Evolutionary conservation across 2,888 invertebrate species (phyloP).

Genomic region (Papilio gigon): DNA sequence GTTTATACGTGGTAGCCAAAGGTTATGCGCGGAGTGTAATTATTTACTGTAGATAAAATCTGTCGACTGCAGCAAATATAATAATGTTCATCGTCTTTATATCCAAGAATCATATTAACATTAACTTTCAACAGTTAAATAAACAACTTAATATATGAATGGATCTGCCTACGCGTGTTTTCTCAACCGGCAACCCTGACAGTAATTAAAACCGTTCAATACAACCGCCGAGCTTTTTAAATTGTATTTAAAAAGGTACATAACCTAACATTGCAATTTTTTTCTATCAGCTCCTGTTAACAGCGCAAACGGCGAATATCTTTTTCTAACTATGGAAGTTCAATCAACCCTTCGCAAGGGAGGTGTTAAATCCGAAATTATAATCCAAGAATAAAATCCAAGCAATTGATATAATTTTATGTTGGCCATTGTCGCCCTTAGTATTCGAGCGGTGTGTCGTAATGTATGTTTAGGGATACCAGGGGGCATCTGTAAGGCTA

Average conservation of each 20-base stretch:
- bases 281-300: constrained; percentile 49
- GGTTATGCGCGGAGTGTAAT: background rate
- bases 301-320: constrained; percentile 51
- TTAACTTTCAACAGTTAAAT: constrained; percentile 61
- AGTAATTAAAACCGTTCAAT: constrained; percentile 51
- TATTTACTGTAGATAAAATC: constrained; percentile 1
- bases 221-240: constrained; percentile 45
- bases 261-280: constrained; percentile 45
- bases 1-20: background rate
- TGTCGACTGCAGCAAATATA: background rate
- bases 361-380: constrained; percentile 73
- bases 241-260: constrained; percentile 65
- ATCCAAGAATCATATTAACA: constrained; percentile 50
- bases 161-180: constrained; percentile 48
- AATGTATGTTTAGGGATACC: constrained; percentile 73
- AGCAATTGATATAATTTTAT: constrained; percentile 80
- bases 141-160: constrained; percentile 63
- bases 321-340: constrained; percentile 35
- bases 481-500: constrained; percentile 65
- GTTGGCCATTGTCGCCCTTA: constrained; percentile 64
- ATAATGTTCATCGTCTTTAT: constrained; percentile 42
- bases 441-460: constrained; percentile 75
- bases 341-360: constrained; percentile 57
- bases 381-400: constrained; percentile 75
- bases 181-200: constrained; percentile 43